Conservation (phyloP, 1,140 invertebrate genomes). For the Medauroidea extradentata region DNA sequence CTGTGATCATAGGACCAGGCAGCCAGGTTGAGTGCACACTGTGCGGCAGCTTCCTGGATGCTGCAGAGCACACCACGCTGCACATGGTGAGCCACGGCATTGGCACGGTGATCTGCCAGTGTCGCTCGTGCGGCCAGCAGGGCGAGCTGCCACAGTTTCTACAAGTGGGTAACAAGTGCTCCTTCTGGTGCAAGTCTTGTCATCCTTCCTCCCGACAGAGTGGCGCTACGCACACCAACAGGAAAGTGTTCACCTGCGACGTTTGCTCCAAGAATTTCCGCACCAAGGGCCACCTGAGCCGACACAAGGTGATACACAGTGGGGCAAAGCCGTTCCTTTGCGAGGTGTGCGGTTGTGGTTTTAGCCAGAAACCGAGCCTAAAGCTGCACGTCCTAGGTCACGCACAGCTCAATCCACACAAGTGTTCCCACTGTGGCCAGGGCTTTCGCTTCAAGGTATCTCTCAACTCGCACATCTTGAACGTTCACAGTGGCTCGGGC, state of each 20-base stretch:
- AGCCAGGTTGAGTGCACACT: constrained; percentile 18
- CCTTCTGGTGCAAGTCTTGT: constrained; percentile 3
- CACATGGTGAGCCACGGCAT: constrained; percentile 25
- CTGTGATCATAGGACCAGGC: constrained; percentile 16
- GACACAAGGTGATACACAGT: constrained; percentile 30
- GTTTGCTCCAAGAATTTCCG: constrained; percentile 32
- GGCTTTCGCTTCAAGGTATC: constrained; percentile 44
- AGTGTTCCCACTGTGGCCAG: constrained; percentile 53
- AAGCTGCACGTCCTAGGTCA: constrained; percentile 52
- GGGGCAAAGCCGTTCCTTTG: constrained; percentile 42
- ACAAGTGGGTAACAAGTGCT: not conserved
- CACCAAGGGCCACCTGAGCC: constrained; percentile 25
- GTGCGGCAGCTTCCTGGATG: constrained; percentile 15
- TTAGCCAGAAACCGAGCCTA: constrained; percentile 55
- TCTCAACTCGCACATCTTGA: constrained; percentile 44
- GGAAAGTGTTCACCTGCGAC: constrained; percentile 22
- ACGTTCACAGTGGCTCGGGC: constrained; percentile 32
- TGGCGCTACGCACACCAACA: not conserved
- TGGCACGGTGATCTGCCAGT: constrained; percentile 22
- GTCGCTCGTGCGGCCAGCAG: constrained; percentile 19
- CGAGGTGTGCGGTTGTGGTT: constrained; percentile 52
- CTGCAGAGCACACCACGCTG: constrained; percentile 16
- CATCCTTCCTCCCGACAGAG: not conserved
- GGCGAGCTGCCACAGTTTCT: constrained; percentile 19
- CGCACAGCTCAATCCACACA: constrained; percentile 48